Evolutionary conservation across 1,140 invertebrate genomes (phyloP).

Genomic region (Atta colombica): DNA sequence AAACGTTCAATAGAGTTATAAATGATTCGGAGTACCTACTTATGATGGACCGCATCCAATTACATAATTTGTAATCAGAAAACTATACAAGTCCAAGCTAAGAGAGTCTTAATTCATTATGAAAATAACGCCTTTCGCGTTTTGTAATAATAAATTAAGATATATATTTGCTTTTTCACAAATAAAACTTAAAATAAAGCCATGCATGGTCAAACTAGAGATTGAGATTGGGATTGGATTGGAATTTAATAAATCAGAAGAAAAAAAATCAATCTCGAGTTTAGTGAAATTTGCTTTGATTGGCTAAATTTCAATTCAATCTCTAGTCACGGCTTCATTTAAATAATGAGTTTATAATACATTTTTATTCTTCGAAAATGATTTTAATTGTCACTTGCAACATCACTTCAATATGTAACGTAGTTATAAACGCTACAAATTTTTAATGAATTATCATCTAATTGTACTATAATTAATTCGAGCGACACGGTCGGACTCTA

Average conservation of each 20-base stretch:
- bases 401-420: constrained; percentile 17
- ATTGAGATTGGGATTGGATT: too few species aligned
- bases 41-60: background rate
- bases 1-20: background rate
- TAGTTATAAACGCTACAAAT: constrained; percentile 21
- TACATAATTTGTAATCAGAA: constrained; percentile 23
- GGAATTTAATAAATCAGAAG: too few species aligned
- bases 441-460: constrained; percentile 42
- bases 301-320: too few species aligned
- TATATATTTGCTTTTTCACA: background rate
- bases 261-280: too few species aligned
- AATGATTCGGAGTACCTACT: background rate
- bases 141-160: constrained; percentile 34
- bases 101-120: background rate
- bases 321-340: background rate
- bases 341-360: constrained; percentile 2
- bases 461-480: constrained; percentile 58
- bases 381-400: constrained; percentile 30
- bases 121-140: background rate
- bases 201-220: too few species aligned
- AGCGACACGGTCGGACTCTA: constrained; percentile 21
- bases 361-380: background rate
- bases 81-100: constrained; percentile 11
- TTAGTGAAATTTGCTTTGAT: too few species aligned
- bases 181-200: constrained; percentile 10